Evolutionary conservation across 2,113 vertebrate genomes (phyloP).

Genomic region (Rana temporaria): DNA sequence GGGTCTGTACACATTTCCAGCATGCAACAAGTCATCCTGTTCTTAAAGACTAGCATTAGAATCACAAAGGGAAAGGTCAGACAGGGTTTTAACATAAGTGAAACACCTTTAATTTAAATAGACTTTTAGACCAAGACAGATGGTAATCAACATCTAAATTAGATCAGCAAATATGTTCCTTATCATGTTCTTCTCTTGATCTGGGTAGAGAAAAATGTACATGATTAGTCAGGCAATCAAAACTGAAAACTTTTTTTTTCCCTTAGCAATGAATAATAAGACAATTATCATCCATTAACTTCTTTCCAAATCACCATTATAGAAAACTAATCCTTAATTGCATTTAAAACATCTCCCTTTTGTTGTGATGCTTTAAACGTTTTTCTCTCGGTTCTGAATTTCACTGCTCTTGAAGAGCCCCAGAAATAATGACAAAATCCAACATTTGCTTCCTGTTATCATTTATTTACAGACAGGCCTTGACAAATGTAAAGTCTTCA

Average conservation of each 20-base stretch:
- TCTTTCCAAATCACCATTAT: conserved; percentile 80
- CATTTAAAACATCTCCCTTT: conserved; percentile 81
- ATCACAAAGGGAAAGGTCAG: conserved; percentile 32
- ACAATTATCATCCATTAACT: conserved; percentile 76
- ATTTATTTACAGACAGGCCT: conserved; percentile 85
- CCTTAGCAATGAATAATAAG: conserved; percentile 50
- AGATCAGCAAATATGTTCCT: conserved; percentile 73
- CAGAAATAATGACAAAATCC: conserved; percentile 59
- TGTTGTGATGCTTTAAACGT: conserved; percentile 80
- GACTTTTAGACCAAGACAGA: conserved; percentile 41
- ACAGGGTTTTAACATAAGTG: neutral
- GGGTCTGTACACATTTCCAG: conserved; percentile 23
- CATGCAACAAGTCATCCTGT: neutral
- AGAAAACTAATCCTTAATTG: conserved; percentile 83
- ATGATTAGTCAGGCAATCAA: conserved; percentile 53
- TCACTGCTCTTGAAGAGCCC: conserved; percentile 77
- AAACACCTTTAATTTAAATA: conserved; percentile 35
- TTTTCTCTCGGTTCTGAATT: conserved; percentile 76
- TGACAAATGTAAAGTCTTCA: conserved; percentile 82
- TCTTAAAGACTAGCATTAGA: neutral
- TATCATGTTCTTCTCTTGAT: conserved; percentile 66
- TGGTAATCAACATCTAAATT: conserved; percentile 53
- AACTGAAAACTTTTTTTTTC: conserved; percentile 30
- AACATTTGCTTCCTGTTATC: conserved; percentile 80
- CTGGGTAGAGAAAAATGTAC: conserved; percentile 21